Base-by-base conservation (phyloP, 37 sponge, comb jelly and placozoan genomes). In the Aphrocallistes beatrix region DNA sequence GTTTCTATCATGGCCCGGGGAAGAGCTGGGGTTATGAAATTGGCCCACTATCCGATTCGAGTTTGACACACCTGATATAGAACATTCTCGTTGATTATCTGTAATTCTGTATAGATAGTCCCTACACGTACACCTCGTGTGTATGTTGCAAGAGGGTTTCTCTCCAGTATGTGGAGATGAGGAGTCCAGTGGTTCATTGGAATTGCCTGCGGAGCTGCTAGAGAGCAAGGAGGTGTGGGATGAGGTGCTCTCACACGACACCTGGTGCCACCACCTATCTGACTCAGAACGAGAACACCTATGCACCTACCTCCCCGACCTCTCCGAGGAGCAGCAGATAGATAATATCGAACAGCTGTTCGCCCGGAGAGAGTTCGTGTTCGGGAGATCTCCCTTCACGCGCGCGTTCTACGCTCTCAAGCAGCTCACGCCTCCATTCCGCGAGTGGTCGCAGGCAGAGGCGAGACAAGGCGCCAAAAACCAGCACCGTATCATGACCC, bases 201-300 rank as follows among this genome's bases (percentile, higher is more conserved):
- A 60, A 8, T 25, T 60, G 10, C 75, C 75, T 60, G 28, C n/a
- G 3, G 75, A 19, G 1, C 75, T 60, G 75, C n/a, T 60, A 13
- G 75, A 60, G 25, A 60, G 75, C 34, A 6, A 25, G 34, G 88
- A 86, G 17, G 40, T 92, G 13, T 94, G 92, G 82, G 37, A 36
- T n/a, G 50, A 90, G 38, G 92, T 92, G 30, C 37, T 94, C 51
- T 81, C 82, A 38, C 38, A 82, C 45, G 83, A 87, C 51, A 92
- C 94, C 1, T 90, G 90, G 91, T 32, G 48, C 36, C 37, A 90
- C 23, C 89, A 90, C 0, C 84, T 94, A 13, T 83, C 84, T 21
- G 87, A 90, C 32, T 87, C 88, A 17, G 94, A 94, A 28, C 84
- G 91, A 38, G 60, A 90, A 45, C 81, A 83, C 21, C 81, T 94